Base-by-base conservation (phyloP, 2,888 invertebrate species). In the Acanthosepion pharaonis region DNA sequence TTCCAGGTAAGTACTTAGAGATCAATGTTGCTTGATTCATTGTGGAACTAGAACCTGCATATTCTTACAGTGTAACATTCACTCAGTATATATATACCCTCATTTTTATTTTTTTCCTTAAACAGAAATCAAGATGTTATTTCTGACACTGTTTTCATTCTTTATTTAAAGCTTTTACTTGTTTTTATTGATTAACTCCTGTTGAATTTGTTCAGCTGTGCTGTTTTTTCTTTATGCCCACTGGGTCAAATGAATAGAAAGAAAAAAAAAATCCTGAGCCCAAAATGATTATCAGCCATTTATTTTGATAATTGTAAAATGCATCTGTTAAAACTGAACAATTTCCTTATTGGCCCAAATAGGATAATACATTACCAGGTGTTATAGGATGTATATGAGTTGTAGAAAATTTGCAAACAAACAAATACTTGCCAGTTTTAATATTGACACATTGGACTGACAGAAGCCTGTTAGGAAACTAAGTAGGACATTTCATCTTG, bases 1-100 rank as follows among this genome's bases (percentile, higher is more conserved):
- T 98, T 99, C 96, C 99, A 99, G 98, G 98, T 98, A 97, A 64
- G 94, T 33, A 4, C 6, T 78, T 78, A 0, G n/a, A 55, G 55
- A 55, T 55, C 15, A 55, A 55, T 55, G 15, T 55, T 55, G 15
- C 18, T 42, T 3, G 42, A 42, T 42, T 42, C 42, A 42, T 42
- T 42, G 3, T 42, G 42, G 42, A 42, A 42, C 42, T 42, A 42
- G 42, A 42, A 42, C 42, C 42, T 42, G 42, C 42, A 42, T 42
- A 42, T 42, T 42, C 42, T 42, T 42, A 42, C 42, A 42, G 42
- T 42, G 42, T 42, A 42, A 42, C 42, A 42, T 42, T 42, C 42
- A 42, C 42, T 42, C 42, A 2, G 3, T 42, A 42, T 42, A 42
- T 42, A 42, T 42, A 42, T 42, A 0, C 42, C 42, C 5, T 55